A percentile compares a stretch with the other conserved stretches of the same genome.
Evolutionary conservation across 2,888 invertebrate species (phyloP).

Genomic region (Sipha maydis): DNA sequence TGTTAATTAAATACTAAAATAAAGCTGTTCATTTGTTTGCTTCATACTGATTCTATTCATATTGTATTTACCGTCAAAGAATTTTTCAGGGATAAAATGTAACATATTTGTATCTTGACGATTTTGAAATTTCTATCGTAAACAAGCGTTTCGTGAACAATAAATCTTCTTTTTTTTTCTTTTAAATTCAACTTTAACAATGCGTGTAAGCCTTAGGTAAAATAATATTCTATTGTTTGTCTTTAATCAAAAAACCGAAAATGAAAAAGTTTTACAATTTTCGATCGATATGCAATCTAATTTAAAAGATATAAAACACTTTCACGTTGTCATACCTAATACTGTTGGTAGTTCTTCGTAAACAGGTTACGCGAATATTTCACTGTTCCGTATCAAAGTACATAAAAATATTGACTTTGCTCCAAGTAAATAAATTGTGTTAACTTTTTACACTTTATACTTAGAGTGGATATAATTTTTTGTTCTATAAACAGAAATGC

Average conservation of each 20-base stretch:
- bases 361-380: neutral
- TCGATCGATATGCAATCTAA: neutral
- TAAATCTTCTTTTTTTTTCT: neutral
- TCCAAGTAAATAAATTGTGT: neutral
- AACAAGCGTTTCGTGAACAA: neutral
- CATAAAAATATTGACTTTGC: neutral
- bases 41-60: too few relatives aligned
- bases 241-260: neutral
- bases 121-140: neutral
- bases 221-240: neutral
- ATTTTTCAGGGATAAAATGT: too few relatives aligned
- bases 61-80: too few relatives aligned
- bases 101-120: too few relatives aligned
- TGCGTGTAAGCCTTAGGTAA: neutral
- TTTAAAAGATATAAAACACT: neutral
- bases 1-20: neutral
- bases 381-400: neutral
- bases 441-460: neutral
- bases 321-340: neutral
- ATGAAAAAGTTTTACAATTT: neutral
- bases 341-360: neutral
- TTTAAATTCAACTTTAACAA: neutral
- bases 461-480: constrained; percentile 8
- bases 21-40: too few relatives aligned
- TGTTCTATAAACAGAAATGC: neutral